These are phyloP conservation scores for Carassius carassius DNA, from an alignment of 2,113 vertebrate species.

Conservation along the genomic window DNA sequence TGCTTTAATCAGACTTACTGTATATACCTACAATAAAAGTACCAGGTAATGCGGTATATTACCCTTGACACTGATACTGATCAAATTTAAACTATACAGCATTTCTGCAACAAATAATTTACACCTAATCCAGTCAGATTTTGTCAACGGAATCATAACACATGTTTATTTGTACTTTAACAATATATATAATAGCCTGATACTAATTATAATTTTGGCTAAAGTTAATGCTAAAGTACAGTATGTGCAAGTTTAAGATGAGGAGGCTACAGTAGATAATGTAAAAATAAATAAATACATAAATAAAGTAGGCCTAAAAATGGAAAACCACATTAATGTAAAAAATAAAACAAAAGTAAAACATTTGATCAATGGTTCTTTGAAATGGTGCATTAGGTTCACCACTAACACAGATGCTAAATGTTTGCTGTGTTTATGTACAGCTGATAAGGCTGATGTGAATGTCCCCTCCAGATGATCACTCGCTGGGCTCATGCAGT, in stretches of 20 bases:
- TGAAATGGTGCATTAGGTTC: not conserved
- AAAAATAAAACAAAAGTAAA: no score
- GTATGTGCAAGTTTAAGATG: not conserved
- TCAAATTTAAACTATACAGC: not conserved
- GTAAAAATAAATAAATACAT: not conserved
- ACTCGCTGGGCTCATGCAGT: not conserved
- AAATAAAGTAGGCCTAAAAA: not conserved
- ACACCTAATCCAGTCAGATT: not conserved
- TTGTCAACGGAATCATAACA: not conserved
- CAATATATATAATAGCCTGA: no score
- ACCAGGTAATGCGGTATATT: not conserved
- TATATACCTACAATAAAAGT: not conserved
- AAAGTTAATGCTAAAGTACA: not conserved
- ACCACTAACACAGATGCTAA: not conserved
- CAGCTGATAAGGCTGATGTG: not conserved
- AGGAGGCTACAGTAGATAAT: not conserved
- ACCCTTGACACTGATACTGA: not conserved
- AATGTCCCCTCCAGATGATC: constrained; percentile 9
- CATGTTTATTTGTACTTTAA: no score
- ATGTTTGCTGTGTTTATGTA: not conserved
- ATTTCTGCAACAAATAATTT: not conserved
- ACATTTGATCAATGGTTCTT: not conserved
- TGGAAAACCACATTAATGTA: not conserved
- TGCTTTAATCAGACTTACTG: not conserved
- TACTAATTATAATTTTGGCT: not conserved